A percentile compares a stretch with the other conserved stretches of the same genome.
phyloP scores from a whole-genome alignment of 2,888 invertebrate species.

The Spilosoma lubricipeda region DNA sequence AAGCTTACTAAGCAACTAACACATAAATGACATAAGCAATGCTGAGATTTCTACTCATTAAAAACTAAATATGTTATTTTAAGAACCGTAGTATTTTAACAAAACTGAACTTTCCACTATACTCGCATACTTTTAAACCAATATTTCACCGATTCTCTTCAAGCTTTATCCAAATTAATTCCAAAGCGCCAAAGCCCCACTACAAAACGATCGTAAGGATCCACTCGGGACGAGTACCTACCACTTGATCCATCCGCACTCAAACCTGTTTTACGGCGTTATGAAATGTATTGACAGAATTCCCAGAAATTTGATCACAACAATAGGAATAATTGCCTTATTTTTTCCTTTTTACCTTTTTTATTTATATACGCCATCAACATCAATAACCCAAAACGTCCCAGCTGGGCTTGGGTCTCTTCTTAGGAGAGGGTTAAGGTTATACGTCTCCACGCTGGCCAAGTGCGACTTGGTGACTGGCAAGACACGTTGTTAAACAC shows the following conservation, averaged over 20 bases:
- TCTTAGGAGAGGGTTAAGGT: too few relatives aligned
- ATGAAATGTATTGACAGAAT: slow-evolving; percentile 10
- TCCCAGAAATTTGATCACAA: not conserved
- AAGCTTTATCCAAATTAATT: slow-evolving; percentile 5
- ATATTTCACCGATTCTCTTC: not conserved
- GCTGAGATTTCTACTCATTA: not conserved
- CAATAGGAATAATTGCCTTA: not conserved
- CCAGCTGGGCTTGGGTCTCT: too few relatives aligned
- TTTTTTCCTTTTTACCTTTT: not conserved
- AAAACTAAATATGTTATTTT: not conserved
- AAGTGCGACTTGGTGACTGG: too few relatives aligned
- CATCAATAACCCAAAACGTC: too few relatives aligned
- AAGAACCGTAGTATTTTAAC: not conserved
- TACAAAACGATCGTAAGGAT: slow-evolving; percentile 50
- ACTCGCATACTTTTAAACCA: not conserved
- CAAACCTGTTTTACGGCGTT: slow-evolving; percentile 42
- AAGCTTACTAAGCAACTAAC: not conserved
- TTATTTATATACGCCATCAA: not conserved
- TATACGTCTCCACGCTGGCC: too few relatives aligned
- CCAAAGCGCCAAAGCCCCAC: slow-evolving; percentile 40
- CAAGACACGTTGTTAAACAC: too few relatives aligned
- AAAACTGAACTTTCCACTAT: not conserved
- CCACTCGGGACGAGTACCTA: slow-evolving; percentile 48
- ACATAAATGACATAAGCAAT: not conserved
- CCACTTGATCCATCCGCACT: slow-evolving; percentile 59